A percentile compares a stretch with the other conserved stretches of the same genome.
phyloP scores from a whole-genome alignment of 2,113 vertebrate genomes.

The human (Homo sapiens) region GRCh38 chr13:70774001-70774500 shows the following conservation, averaged over 20 bases:
- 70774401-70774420: background rate
- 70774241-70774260: background rate
- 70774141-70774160: background rate
- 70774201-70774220: background rate
- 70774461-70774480: background rate
- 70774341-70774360: background rate
- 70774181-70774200: background rate
- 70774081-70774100: background rate
- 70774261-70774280: background rate
- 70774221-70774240: background rate
- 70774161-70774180: fast-evolving
- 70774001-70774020: background rate
- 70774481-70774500: background rate
- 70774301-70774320: background rate
- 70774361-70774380: background rate
- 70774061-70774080: background rate
- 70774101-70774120: background rate
- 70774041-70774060: background rate
- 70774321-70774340: background rate
- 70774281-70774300: background rate
- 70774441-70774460: background rate
- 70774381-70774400: background rate
- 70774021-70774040: background rate
- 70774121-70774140: too few species aligned
- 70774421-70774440: background rate